Evolutionary conservation across 2,797 vertebrate species (phyloP).

Genomic region (Gymnothorax javanicus): DNA sequence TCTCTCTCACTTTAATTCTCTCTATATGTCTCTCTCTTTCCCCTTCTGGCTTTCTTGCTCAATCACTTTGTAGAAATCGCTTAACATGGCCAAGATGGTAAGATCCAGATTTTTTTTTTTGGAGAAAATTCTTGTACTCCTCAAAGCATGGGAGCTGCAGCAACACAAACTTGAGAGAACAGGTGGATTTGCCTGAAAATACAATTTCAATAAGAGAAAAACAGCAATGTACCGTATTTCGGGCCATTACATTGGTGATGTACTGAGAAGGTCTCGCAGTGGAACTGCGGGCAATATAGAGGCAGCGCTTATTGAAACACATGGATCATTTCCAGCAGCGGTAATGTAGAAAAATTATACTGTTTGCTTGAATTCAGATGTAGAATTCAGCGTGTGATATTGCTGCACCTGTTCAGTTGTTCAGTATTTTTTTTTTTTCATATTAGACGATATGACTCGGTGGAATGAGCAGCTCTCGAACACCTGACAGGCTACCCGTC

Average conservation of each 20-base stretch:
- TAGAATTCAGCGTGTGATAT: neutral
- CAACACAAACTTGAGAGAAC: neutral
- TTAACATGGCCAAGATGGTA: too few species aligned
- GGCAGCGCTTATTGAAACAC: neutral
- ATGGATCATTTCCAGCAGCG: neutral
- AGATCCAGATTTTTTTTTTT: neutral
- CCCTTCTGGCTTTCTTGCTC: too few species aligned
- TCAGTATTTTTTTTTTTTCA: neutral
- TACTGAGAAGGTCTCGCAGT: neutral
- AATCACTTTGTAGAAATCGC: too few species aligned
- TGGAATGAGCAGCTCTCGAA: neutral
- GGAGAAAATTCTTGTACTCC: neutral
- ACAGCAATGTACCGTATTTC: too few species aligned
- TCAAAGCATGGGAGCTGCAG: neutral
- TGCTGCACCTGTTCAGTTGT: neutral
- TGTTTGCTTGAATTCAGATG: constrained; percentile 7
- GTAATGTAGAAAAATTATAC: neutral
- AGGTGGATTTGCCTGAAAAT: neutral
- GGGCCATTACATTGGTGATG: neutral
- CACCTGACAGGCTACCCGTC: neutral
- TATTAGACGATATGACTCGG: neutral
- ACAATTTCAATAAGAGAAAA: neutral
- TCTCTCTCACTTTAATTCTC: too few species aligned
- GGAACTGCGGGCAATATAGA: neutral
- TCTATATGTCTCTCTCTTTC: too few species aligned